These are phyloP conservation scores for Ylistrum balloti DNA, from an alignment of 1,140 invertebrate genomes.

Conservation along the genomic window DNA sequence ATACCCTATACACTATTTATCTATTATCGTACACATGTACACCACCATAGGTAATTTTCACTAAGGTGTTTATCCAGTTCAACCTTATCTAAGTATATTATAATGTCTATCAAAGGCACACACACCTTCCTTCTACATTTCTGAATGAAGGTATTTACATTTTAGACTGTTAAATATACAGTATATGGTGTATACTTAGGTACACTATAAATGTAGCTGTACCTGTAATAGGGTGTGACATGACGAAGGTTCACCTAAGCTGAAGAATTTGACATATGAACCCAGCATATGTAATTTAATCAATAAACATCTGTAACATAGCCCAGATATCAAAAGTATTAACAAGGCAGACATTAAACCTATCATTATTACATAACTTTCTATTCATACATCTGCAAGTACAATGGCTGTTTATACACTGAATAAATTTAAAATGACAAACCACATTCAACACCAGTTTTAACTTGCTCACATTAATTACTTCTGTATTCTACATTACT, in stretches of 20 bases:
- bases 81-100: neutral
- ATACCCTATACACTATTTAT: neutral
- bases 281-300: neutral
- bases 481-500: neutral
- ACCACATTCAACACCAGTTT: neutral
- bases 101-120: neutral
- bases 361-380: neutral
- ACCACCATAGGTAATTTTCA: neutral
- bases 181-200: neutral
- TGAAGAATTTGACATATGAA: neutral
- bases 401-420: neutral
- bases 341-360: neutral
- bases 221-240: conserved; percentile 4
- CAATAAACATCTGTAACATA: neutral
- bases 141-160: neutral
- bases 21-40: neutral
- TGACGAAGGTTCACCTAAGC: neutral
- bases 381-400: neutral
- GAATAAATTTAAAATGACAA: neutral
- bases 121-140: neutral
- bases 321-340: neutral
- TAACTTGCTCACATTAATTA: neutral
- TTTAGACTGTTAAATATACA: no score
- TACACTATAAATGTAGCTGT: no score
- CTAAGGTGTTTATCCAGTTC: neutral